phyloP scores from a whole-genome alignment of 2,113 vertebrate genomes.

The Nannobrachium achirus region DNA sequence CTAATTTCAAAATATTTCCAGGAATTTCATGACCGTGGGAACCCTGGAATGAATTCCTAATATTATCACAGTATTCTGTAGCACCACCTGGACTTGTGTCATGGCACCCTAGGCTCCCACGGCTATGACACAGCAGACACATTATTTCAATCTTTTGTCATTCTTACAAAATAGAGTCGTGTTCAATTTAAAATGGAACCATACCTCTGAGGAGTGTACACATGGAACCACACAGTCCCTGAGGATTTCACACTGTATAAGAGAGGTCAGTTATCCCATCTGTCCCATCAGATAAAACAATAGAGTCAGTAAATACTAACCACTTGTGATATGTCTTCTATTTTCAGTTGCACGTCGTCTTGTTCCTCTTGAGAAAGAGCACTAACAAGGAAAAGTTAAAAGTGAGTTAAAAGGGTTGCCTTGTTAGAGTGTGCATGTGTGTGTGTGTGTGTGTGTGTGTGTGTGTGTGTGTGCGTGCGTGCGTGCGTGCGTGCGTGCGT shows the following conservation, averaged over 20 bases:
- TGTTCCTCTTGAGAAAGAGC: constrained; percentile 94
- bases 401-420: background rate
- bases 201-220: no score
- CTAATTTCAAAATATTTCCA: no score
- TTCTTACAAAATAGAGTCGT: no score
- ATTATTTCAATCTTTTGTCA: no score
- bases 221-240: no score
- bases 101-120: no score
- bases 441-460: background rate
- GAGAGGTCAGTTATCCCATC: background rate
- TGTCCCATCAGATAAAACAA: background rate
- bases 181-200: no score
- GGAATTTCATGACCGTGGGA: no score
- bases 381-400: constrained; percentile 69
- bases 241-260: background rate
- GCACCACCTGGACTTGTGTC: no score
- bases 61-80: no score
- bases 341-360: constrained; percentile 90
- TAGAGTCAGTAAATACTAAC: constrained; percentile 76
- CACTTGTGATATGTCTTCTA: constrained; percentile 91
- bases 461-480: background rate
- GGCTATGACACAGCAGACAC: no score
- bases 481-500: background rate
- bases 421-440: background rate
- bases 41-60: no score